These are phyloP conservation scores for Anolis sagrei DNA, from an alignment of 2,113 vertebrate species.

Conservation along the genomic window DNA sequence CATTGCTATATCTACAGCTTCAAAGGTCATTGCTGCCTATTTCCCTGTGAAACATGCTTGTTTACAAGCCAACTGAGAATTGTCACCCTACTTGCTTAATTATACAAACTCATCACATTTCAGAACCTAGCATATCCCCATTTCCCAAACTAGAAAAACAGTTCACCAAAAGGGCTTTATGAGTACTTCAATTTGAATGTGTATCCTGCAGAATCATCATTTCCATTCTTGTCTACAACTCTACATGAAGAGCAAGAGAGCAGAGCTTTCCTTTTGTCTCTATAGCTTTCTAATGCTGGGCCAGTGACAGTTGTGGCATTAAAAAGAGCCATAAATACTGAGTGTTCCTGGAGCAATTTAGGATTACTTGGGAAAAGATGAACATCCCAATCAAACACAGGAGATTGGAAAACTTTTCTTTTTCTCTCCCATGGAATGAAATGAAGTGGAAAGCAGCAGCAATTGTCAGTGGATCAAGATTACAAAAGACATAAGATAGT, in stretches of 20 bases:
- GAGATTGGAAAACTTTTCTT: slow-evolving; percentile 37
- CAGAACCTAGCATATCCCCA: slow-evolving; percentile 6
- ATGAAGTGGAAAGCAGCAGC: slow-evolving; percentile 16
- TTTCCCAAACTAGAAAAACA: slow-evolving; percentile 15
- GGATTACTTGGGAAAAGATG: slow-evolving; percentile 36
- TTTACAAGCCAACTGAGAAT: slow-evolving; percentile 40
- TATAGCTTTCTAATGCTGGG: slow-evolving; percentile 30
- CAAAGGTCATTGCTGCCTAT: slow-evolving; percentile 7
- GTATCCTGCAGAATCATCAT: slow-evolving; percentile 52
- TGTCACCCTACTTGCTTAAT: background rate
- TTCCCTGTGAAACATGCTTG: slow-evolving; percentile 21
- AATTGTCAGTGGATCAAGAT: slow-evolving; percentile 30
- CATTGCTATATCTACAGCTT: background rate
- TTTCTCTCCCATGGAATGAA: slow-evolving; percentile 2
- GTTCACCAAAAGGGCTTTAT: slow-evolving; percentile 46
- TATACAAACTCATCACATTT: slow-evolving; percentile 1
- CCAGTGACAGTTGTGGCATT: slow-evolving; percentile 26
- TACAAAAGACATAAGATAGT: slow-evolving; percentile 4
- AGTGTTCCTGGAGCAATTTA: slow-evolving; percentile 40
- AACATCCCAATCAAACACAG: slow-evolving; percentile 39
- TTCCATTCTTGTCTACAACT: slow-evolving; percentile 35
- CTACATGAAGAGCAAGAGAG: slow-evolving; percentile 28
- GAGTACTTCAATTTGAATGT: slow-evolving; percentile 66
- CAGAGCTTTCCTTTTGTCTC: slow-evolving; percentile 2
- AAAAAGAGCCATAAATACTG: slow-evolving; percentile 55